phyloP scores from a whole-genome alignment of 2,797 vertebrate species.

The Pagetopsis macropterus region DNA sequence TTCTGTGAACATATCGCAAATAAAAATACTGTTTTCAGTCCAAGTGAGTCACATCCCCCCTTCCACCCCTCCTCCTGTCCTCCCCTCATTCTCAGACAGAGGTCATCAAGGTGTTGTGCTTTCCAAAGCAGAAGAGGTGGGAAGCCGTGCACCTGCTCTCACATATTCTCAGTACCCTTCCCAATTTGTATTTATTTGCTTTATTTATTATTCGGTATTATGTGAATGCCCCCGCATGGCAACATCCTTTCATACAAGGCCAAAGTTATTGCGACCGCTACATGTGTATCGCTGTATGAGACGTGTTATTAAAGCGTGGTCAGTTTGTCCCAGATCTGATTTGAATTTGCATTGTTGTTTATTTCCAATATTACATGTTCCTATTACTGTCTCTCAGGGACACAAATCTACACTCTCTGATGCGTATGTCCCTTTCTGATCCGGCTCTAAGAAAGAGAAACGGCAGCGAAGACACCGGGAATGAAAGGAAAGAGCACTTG shows the following conservation, averaged over 20 bases:
- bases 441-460: neutral
- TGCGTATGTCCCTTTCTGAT: neutral
- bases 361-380: conserved; percentile 12
- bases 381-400: conserved; percentile 6
- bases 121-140: conserved; percentile 52
- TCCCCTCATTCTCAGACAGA: conserved; percentile 47
- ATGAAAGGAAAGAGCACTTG: conserved; percentile 41
- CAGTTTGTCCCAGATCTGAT: neutral
- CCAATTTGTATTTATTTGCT: conserved; percentile 52
- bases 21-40: conserved; percentile 38
- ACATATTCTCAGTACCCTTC: conserved; percentile 41
- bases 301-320: conserved; percentile 19
- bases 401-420: conserved; percentile 7
- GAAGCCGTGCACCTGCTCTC: conserved; percentile 63
- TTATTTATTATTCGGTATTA: conserved; percentile 18
- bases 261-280: too few species aligned
- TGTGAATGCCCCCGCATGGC: conserved; percentile 3
- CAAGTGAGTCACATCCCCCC: conserved; percentile 56
- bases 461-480: conserved; percentile 2
- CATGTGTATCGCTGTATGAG: neutral
- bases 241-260: neutral
- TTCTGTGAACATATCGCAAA: conserved; percentile 34
- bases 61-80: neutral
- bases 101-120: conserved; percentile 63
- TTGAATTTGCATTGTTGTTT: conserved; percentile 19